Base-by-base conservation (phyloP, 1,140 invertebrate species). In the Rhagoletis zephyria region DNA sequence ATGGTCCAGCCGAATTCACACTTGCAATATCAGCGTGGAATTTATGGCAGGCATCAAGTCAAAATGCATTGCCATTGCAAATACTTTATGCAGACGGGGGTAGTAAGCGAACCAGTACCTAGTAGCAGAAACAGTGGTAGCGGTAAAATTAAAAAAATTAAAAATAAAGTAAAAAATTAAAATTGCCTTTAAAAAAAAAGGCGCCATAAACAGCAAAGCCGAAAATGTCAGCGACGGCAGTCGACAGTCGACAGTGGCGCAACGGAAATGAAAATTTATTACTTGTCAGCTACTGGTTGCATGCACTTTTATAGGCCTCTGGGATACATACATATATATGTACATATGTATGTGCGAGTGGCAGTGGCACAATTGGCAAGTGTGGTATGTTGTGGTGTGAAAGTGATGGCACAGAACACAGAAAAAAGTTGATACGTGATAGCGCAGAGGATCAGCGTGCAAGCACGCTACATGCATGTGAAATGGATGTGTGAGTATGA, bases 241-340 rank as follows among this genome's bases (percentile, higher is more conserved):
- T 30, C 30, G 30, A 30, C 30, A 30, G 30, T 30, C 0, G 30
- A 30, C 30, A 30, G 74, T 81, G 74, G 14, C 74, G 74, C 74
- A 51, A 48, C 74, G 74, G 74, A 81, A 81, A 56, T 56, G 74
- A 51, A 56, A 81, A 81, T 81, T 81, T 81, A 81, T 81, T 81
- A 81, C 74, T 81, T 81, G 74, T 81, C 74, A 56, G 48, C 74
- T 56, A 56, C 70, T 48, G 70, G 42, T 48, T 77, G 42, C 45
- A 77, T 77, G n/a, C 45, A 81, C 42, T 81, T 56, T 81, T 81
- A 81, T 81, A 81, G 74, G 74, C 74, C 74, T 81, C 74, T 19
- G 74, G 74, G 74, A 81, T 9, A 4, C 19, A 3, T 30, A 30
- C 30, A 30, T 30, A 30, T 30, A 30, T 30, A 30, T 30, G 30